A percentile compares a stretch with the other conserved stretches of the same genome.
These are phyloP conservation scores for Himalopsyche phryganea DNA, from an alignment of 1,140 invertebrate species.

Conservation along the genomic window DNA sequence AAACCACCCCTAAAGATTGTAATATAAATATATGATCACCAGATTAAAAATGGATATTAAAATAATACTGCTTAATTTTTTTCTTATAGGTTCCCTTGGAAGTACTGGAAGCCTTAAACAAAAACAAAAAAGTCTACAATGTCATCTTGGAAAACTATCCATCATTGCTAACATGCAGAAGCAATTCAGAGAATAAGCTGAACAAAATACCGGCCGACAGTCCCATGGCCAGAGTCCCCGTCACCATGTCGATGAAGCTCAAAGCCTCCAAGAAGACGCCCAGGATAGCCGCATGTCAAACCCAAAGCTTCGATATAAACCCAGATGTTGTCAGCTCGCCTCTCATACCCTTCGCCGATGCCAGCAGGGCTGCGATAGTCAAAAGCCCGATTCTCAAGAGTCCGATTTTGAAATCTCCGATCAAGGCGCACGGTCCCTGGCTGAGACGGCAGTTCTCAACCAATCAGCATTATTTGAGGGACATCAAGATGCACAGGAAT, in stretches of 20 bases:
- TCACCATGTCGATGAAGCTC: conserved; percentile 62
- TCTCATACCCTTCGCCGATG: background rate
- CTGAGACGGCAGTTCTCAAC: conserved; percentile 58
- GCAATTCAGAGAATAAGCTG: conserved; percentile 62
- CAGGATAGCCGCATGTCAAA: conserved; percentile 27
- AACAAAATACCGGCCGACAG: conserved; percentile 52
- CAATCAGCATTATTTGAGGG: conserved; percentile 69
- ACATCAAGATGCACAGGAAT: conserved; percentile 72
- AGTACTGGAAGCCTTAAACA: conserved; percentile 60
- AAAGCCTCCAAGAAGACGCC: conserved; percentile 48
- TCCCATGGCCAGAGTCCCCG: conserved; percentile 46
- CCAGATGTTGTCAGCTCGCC: conserved; percentile 12
- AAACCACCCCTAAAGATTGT: too few species aligned
- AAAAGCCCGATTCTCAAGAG: conserved; percentile 18
- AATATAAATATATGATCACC: too few species aligned
- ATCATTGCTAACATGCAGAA: conserved; percentile 60
- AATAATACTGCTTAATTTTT: background rate
- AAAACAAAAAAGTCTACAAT: conserved; percentile 65
- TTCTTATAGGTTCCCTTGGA: conserved; percentile 57
- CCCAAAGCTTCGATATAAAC: conserved; percentile 13
- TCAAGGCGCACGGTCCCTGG: conserved; percentile 44
- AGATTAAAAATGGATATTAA: too few species aligned
- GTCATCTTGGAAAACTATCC: conserved; percentile 72
- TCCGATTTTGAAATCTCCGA: conserved; percentile 24
- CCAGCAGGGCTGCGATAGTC: background rate